phyloP scores from a whole-genome alignment of 1,140 invertebrate species.

The Cyphomyrmex costatus region DNA sequence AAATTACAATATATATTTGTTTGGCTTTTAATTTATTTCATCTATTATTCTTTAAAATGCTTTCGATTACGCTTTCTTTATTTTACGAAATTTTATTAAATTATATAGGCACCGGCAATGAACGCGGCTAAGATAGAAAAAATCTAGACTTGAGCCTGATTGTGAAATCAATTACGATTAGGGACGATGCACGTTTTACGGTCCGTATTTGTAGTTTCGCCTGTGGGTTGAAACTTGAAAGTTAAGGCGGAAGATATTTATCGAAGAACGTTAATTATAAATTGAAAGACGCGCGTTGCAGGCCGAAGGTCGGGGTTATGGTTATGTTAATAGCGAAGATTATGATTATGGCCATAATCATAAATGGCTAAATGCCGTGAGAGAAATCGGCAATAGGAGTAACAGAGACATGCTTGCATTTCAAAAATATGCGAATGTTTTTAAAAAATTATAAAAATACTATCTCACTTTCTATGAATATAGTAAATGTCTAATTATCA shows the following conservation, averaged over 20 bases:
- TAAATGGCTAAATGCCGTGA: constrained; percentile 40
- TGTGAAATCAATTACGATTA: constrained; percentile 24
- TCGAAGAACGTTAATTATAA: constrained; percentile 63
- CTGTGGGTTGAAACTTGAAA: constrained; percentile 33
- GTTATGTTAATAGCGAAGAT: constrained; percentile 58
- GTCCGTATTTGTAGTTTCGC: constrained; percentile 38
- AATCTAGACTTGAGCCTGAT: not conserved
- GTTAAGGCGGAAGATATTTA: constrained; percentile 50
- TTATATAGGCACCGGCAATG: not conserved
- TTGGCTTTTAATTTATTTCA: not conserved
- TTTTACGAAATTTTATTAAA: not conserved
- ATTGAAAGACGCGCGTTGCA: constrained; percentile 42
- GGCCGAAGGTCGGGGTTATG: constrained; percentile 56
- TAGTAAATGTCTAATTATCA: not conserved
- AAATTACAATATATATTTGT: constrained; percentile 6
- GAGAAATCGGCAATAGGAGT: constrained; percentile 25
- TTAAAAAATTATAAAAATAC: constrained; percentile 2
- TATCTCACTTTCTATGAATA: not conserved
- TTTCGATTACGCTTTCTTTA: not conserved
- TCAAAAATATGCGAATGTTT: constrained; percentile 11
- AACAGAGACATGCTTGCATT: not conserved
- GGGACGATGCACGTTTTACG: not conserved
- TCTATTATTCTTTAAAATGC: not conserved
- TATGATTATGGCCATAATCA: constrained; percentile 43
- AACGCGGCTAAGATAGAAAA: not conserved